Base-by-base conservation (phyloP, 1,140 invertebrate species). In the Eulimnadia texana region DNA sequence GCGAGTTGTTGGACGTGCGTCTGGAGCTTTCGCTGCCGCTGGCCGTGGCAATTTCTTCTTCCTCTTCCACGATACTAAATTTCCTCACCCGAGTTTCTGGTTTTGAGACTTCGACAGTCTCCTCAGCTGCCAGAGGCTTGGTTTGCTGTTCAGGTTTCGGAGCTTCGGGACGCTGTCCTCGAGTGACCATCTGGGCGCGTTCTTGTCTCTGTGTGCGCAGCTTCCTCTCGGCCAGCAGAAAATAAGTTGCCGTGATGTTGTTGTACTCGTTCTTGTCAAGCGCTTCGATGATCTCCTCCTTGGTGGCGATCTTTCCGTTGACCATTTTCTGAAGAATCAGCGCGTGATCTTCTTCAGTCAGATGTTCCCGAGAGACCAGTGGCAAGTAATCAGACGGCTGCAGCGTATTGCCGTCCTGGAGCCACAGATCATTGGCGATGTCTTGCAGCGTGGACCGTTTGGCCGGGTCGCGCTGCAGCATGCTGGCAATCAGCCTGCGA, bases 231-330 rank as follows among this genome's bases (percentile, higher is more conserved):
- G 93, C 94, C 64, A 99, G 76, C 66, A 99, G 77, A 77, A 93
- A 99, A 77, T 98, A 99, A 27, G 95, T 99, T 25, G 96, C 96
- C 28, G 95, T 97, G 66, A 99, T 88, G 73, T 98, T 92, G 76
- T 96, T 95, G 75, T 99, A 99, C 69, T 93, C 89, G 77, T 97
- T 93, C 71, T 86, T 89, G 70, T 97, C 91, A 64, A 98, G 74
- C 59, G 91, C 86, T 85, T 93, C 87, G 66, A 89, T 72, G 67
- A 96, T 94, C 74, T 95, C 85, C 71, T 96, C 93, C 75, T 93
- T 91, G 50, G 85, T 84, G 59, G 91, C 93, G 61, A 98, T 95
- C 68, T 84, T 85, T 65, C 92, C 93, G 72, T 90, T 90, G 20
- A 96, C 90, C 89, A 98, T 98, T 78, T 90, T 93, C 65, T 94